A percentile compares a stretch with the other conserved stretches of the same genome.
Conservation (phyloP, 2,888 invertebrate genomes). For the Limnephilus marmoratus region DNA sequence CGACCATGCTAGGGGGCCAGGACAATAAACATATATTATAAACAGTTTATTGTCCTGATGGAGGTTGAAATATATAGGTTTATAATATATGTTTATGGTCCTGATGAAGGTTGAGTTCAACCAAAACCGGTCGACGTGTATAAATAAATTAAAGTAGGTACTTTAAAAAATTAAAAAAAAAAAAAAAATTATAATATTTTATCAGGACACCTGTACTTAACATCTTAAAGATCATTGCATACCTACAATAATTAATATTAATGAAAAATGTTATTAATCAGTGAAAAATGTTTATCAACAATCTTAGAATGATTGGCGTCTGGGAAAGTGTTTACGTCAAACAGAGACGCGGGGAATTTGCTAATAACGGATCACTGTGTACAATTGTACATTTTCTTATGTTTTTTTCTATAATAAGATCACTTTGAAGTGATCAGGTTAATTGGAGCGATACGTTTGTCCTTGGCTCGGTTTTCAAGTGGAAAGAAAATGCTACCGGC, state of each 20-base stretch:
- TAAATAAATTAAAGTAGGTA: no score
- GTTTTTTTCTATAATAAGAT: not conserved
- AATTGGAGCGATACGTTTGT: not conserved
- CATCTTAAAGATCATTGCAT: not conserved
- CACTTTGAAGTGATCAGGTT: not conserved
- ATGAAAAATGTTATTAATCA: not conserved
- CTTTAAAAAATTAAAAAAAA: no score
- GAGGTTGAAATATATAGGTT: no score
- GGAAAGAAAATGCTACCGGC: not conserved
- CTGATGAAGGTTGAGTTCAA: no score
- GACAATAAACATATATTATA: no score
- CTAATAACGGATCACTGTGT: not conserved
- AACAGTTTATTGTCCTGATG: no score
- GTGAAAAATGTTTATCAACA: not conserved
- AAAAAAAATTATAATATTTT: not conserved
- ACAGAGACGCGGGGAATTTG: not conserved
- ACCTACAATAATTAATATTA: not conserved
- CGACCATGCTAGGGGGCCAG: no score
- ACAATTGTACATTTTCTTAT: not conserved
- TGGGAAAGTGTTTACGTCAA: not conserved
- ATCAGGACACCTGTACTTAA: not conserved
- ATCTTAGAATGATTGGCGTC: not conserved
- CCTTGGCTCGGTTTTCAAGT: not conserved
- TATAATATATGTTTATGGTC: no score
- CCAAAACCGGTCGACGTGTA: no score